Percentiles rank a stretch among this genome's conserved stretches.
phyloP scores from a whole-genome alignment of 2,797 vertebrate genomes.

The Enteromius viviparus region DNA sequence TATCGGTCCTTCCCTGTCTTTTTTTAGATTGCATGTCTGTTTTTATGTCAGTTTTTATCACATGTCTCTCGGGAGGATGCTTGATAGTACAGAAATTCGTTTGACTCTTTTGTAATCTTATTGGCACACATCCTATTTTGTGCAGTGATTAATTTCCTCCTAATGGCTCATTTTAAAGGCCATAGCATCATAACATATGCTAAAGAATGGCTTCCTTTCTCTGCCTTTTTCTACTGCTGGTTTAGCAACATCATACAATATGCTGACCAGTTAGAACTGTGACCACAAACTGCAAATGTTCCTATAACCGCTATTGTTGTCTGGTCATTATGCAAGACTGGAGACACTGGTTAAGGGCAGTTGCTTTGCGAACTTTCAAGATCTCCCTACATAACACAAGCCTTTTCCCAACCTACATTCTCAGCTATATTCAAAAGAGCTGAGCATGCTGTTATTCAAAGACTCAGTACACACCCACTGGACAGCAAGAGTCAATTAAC shows the following conservation, averaged over 20 bases:
- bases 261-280: slow-evolving; percentile 30
- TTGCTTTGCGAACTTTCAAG: slow-evolving; percentile 15
- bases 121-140: not conserved
- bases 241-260: slow-evolving; percentile 25
- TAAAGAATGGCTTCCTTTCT: slow-evolving; percentile 27
- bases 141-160: slow-evolving; percentile 3
- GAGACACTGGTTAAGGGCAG: slow-evolving; percentile 18
- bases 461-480: not conserved
- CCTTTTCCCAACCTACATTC: not conserved
- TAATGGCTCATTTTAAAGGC: slow-evolving; percentile 14
- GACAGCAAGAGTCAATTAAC: slow-evolving; percentile 24
- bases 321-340: slow-evolving; percentile 27
- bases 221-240: slow-evolving; percentile 2
- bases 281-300: slow-evolving; percentile 5
- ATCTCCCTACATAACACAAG: slow-evolving; percentile 3
- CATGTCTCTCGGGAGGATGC: not conserved
- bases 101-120: slow-evolving; percentile 10
- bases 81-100: not conserved
- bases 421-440: slow-evolving; percentile 13
- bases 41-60: slow-evolving; percentile 9
- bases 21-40: not conserved
- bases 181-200: slow-evolving; percentile 20
- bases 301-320: slow-evolving; percentile 19
- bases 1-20: not conserved
- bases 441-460: slow-evolving; percentile 19